Base-by-base conservation (phyloP, 2,888 invertebrate species). In the Diogma glabrata region DNA sequence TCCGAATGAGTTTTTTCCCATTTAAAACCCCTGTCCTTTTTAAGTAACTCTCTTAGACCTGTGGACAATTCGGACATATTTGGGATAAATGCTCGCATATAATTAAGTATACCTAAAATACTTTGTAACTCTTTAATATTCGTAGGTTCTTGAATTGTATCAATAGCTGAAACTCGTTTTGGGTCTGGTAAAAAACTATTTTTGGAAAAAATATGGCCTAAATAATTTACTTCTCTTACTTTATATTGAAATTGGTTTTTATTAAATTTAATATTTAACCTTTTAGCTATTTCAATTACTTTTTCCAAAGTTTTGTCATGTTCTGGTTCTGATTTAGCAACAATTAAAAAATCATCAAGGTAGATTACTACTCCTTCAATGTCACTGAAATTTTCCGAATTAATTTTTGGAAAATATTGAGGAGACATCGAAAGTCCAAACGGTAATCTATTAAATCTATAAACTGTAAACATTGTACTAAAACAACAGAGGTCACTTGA, bases 321-420 rank as follows among this genome's bases (percentile, higher is more conserved):
- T 49, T 60, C 51, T 23, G 52, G 26, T 28, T 48, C 30, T 16
- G 38, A 52, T 22, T 49, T 38, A 9, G 51, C 51, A 2, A 24
- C 40, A 24, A 57, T 50, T 2, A 56, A 26, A 52, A 65, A 52
- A 58, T 64, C 55, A 57, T 68, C 57, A 55, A 64, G n/a, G n/a
- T n/a, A n/a, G n/a, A n/a, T n/a, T n/a, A n/a, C n/a, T n/a, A n/a
- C n/a, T n/a, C n/a, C n/a, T n/a, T n/a, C n/a, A n/a, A n/a, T n/a
- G n/a, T n/a, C n/a, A n/a, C n/a, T n/a, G n/a, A n/a, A n/a, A n/a
- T n/a, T n/a, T n/a, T n/a, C n/a, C n/a, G n/a, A n/a, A n/a, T n/a
- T n/a, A n/a, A n/a, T n/a, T n/a, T n/a, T n/a, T n/a, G n/a, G n/a
- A n/a, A n/a, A n/a, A n/a, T n/a, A n/a, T n/a, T n/a, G n/a, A n/a